Evolutionary conservation across 2,888 invertebrate species (phyloP), one percentile per base, ranked within the genome.

Genomic region (Ennomos fuscantarius): DNA sequence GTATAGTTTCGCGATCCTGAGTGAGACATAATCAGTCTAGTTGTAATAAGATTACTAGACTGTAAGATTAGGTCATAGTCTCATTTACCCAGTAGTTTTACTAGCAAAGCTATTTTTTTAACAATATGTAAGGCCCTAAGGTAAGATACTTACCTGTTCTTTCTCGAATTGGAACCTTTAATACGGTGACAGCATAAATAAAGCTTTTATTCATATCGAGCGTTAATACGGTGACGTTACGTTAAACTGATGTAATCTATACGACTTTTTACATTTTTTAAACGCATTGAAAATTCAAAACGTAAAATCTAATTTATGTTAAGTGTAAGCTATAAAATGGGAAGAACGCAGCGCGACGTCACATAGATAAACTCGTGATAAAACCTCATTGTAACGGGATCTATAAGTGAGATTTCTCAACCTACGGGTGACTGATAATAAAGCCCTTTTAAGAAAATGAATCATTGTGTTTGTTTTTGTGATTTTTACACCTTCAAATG

Each of bases 291-390:
- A 52, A 55, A 48, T 58, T 65, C 48, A 60, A 56, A 46, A 40
- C 58, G 53, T 56, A 60, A 58, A 52, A 53, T 49, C 48, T 55
- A 62, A 55, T 56, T 65, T 54, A 65, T 62, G 44, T 47, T 55
- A 48, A 50, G 40, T 50, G 52, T 51, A 36, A 43, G 49, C 57
- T 40, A 62, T 68, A 65, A 65, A 68, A 63, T 34, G 34, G 9
- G 31, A 46, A 46, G 62, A 61, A 65, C 54, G 62, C 39, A 45
- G 51, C 45, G 45, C 55, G 13, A 6, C 24, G 47, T 32, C 48
- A 48, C 53, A 52, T 47, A 46, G 46, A 43, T 52, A 45, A 62
- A 55, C 6, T 6, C 6, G 58, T 65, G 65, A 24, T 24, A 24
- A 24, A 24, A 24, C 6, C 24, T 24, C 60, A 62, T 61, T 43